Evolutionary conservation across 2,797 vertebrate species (phyloP), one percentile per base, ranked within the genome.

Genomic region (Enteromius paludinosus): DNA sequence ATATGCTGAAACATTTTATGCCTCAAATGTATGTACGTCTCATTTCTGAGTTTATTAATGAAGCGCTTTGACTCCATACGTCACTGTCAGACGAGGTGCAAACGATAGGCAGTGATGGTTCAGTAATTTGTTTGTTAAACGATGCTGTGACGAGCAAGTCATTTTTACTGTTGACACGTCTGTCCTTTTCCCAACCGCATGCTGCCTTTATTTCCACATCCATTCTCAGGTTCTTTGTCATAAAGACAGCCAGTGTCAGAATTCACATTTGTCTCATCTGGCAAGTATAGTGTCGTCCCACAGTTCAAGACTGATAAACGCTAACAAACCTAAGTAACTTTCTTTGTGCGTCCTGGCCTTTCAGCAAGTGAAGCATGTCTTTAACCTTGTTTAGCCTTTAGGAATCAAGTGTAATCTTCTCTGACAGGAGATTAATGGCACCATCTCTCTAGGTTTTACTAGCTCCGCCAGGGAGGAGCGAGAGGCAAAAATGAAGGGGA

Each of bases 401-500:
- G 84, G 81, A 87, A 87, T 87, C 83, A 78, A 79, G 86, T 77
- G 23, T 78, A 59, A 88, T 86, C 78, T 89, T 74, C 78, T 85
- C 69, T 76, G 79, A 87, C 72, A 79, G 84, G n/a, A 87, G 88
- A 89, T 84, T 81, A 88, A 88, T 88, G 87, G 73, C 79, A 83
- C 77, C 70, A 54, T 78, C 80, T 76, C 84, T 82, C 30, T 61
- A 79, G 79, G 73, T 84, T 79, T 78, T 82, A 74, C 78, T 12
- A 54, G 81, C 75, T 70, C 83, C 72, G 64, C 38, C 65, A 59
- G 80, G 83, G 78, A 85, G 81, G 69, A 78, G 25, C 38, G 64
- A 71, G 81, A 84, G 70, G 65, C 78, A 83, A 52, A 54, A 82
- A 81, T 85, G 70, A 85, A 85, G 71, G 65, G 65, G 81, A 61